Percentiles rank a stretch among this genome's conserved stretches.
These are phyloP conservation scores for Exocentrus adspersus DNA, from an alignment of 2,888 invertebrate genomes.

Conservation along the genomic window DNA sequence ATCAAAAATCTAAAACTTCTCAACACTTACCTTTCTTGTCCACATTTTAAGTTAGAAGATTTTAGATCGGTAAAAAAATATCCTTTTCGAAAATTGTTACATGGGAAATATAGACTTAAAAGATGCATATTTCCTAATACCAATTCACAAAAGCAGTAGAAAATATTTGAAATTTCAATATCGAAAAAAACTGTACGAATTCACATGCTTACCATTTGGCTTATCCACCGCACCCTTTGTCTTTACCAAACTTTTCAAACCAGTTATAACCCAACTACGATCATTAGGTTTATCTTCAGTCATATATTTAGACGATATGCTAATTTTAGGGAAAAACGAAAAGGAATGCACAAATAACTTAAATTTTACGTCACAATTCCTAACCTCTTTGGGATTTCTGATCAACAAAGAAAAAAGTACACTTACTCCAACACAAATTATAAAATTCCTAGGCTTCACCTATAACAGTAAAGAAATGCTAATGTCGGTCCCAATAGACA, in stretches of 20 bases:
- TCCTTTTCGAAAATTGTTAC: not conserved
- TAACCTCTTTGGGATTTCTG: too few species aligned
- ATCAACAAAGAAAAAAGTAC: too few species aligned
- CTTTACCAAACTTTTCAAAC: conserved; percentile 15
- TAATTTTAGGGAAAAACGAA: conserved; percentile 11
- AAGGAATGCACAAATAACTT: too few species aligned
- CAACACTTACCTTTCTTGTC: not conserved
- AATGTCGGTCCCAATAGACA: conserved; percentile 16
- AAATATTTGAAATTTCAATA: conserved; percentile 24
- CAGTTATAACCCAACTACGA: too few species aligned
- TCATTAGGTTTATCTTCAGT: conserved; percentile 17
- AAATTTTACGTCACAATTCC: too few species aligned
- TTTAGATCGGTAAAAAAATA: not conserved
- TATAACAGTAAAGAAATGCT: conserved; percentile 22
- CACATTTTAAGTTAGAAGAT: conserved; percentile 11
- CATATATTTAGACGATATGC: conserved; percentile 13
- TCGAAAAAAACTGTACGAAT: conserved; percentile 17
- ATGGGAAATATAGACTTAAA: conserved; percentile 15
- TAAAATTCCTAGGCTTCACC: conserved; percentile 19
- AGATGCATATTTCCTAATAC: conserved; percentile 19
- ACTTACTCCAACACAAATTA: too few species aligned
- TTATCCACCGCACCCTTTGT: conserved; percentile 5
- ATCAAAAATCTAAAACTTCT: conserved; percentile 7
- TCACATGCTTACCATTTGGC: conserved; percentile 23
- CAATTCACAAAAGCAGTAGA: conserved; percentile 1